Conservation (phyloP, 2,113 vertebrate species). For the Chamaea fasciata region DNA sequence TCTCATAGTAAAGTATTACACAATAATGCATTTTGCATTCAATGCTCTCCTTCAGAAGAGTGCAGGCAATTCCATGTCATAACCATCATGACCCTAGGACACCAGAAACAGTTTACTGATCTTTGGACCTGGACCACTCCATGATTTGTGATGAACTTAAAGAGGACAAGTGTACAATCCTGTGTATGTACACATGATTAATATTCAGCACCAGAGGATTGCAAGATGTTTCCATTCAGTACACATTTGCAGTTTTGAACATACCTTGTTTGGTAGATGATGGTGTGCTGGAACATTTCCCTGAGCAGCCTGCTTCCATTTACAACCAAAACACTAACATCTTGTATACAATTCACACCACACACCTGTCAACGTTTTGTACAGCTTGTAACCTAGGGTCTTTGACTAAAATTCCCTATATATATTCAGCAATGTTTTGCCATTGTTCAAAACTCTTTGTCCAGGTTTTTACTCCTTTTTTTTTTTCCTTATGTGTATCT, state of each 20-base stretch:
- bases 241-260: not conserved
- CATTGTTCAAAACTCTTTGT: not conserved
- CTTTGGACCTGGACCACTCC: not conserved
- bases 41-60: not conserved
- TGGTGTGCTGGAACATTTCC: not conserved
- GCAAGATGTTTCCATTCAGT: not conserved
- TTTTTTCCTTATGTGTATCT: not conserved
- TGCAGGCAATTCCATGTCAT: not conserved
- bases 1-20: not conserved
- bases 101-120: not conserved
- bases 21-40: not conserved
- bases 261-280: not conserved
- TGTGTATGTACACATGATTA: rapidly evolving
- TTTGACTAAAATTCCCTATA: not conserved
- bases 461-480: not conserved
- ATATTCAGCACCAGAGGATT: not conserved
- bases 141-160: not conserved
- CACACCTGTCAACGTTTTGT: not conserved
- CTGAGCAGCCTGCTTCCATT: not conserved
- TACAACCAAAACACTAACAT: not conserved
- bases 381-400: not conserved
- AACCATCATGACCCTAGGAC: not conserved
- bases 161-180: not conserved
- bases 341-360: not conserved
- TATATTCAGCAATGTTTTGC: not conserved